Conservation (phyloP, 2,888 invertebrate species). For the Heteromurus nitidus region DNA sequence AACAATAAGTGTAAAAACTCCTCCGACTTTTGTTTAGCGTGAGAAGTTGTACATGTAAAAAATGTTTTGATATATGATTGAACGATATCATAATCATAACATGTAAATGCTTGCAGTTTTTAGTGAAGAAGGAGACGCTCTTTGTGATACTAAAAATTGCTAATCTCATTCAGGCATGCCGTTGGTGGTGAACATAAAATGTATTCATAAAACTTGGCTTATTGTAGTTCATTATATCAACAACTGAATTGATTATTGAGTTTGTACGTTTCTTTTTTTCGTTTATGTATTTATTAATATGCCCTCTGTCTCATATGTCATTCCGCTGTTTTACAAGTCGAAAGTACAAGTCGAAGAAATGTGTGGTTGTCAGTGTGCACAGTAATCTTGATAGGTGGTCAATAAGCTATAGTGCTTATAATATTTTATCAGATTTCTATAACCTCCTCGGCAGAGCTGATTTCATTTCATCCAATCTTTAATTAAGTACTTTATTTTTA, state of each 20-base stretch:
- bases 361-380: slow-evolving; percentile 22
- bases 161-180: background rate
- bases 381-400: slow-evolving; percentile 31
- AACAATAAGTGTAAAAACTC: background rate
- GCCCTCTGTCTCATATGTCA: background rate
- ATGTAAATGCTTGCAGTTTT: background rate
- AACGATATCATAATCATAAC: background rate
- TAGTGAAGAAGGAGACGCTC: background rate
- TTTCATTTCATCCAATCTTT: background rate
- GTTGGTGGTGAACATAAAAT: background rate
- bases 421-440: background rate
- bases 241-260: background rate
- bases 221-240: background rate
- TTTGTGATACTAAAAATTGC: background rate
- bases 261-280: background rate
- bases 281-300: background rate
- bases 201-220: background rate
- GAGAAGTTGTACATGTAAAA: background rate
- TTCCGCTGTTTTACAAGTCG: background rate
- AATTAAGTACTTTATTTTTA: slow-evolving; percentile 29
- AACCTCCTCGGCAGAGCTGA: slow-evolving; percentile 3
- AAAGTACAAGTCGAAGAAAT: background rate
- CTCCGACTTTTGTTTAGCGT: background rate
- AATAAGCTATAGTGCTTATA: background rate
- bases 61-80: background rate